phyloP scores from a whole-genome alignment of 1,140 invertebrate genomes.

The Steinernema khuongi region DNA sequence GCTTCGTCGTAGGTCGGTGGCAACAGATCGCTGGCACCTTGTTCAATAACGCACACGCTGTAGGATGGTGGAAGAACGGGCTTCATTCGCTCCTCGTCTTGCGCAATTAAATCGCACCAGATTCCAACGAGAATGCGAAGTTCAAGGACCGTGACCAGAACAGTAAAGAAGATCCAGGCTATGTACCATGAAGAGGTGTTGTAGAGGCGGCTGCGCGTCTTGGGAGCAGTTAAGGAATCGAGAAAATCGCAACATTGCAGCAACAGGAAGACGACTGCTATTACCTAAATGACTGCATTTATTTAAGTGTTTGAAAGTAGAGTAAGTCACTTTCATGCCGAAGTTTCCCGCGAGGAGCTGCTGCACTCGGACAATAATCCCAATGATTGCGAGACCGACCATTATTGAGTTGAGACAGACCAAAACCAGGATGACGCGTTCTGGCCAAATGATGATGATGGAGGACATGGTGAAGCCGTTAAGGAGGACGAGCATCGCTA shows the following conservation, averaged over 20 bases:
- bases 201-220: background rate
- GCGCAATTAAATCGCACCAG: background rate
- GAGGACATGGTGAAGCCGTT: slow-evolving; percentile 12
- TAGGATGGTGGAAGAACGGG: background rate
- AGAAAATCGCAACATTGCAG: slow-evolving; percentile 7
- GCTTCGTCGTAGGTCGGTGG: slow-evolving; percentile 10
- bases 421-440: background rate
- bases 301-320: background rate
- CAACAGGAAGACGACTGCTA: background rate
- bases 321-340: background rate
- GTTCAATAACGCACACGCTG: background rate
- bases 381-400: background rate
- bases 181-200: background rate
- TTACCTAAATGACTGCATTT: background rate
- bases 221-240: background rate
- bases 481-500: background rate
- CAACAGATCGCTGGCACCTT: background rate
- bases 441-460: slow-evolving; percentile 2
- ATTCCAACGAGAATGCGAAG: background rate
- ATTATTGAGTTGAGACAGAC: background rate
- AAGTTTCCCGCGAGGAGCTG: slow-evolving; percentile 1
- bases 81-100: background rate
- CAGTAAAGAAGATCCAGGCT: background rate
- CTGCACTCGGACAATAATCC: background rate
- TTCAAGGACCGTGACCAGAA: background rate